These are phyloP conservation scores for Dorcus hopei DNA, from an alignment of 2,888 invertebrate species.

Conservation along the genomic window DNA sequence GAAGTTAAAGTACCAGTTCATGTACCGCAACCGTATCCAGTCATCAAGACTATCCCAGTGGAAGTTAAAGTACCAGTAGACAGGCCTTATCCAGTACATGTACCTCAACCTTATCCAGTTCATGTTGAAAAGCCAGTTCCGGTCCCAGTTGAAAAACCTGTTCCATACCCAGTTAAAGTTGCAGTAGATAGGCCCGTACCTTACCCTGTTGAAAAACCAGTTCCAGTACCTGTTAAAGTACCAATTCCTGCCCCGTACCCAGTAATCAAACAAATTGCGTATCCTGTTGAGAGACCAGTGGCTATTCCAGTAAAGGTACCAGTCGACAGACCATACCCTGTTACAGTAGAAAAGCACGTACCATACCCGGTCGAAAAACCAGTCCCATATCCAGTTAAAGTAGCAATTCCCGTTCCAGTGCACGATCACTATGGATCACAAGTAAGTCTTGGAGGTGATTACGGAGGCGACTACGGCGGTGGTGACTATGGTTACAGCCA, in stretches of 20 bases:
- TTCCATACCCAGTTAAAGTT: constrained; percentile 65
- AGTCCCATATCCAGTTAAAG: constrained; percentile 49
- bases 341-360: constrained; percentile 68
- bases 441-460: background rate
- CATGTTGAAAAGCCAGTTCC: constrained; percentile 67
- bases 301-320: constrained; percentile 51
- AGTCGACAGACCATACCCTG: constrained; percentile 67
- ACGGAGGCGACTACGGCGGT: constrained; percentile 15
- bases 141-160: constrained; percentile 67
- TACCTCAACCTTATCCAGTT: constrained; percentile 64
- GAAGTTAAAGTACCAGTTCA: constrained; percentile 75
- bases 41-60: constrained; percentile 63
- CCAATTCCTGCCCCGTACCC: constrained; percentile 69
- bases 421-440: constrained; percentile 22
- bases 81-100: constrained; percentile 68
- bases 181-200: constrained; percentile 54
- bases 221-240: constrained; percentile 63
- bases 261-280: constrained; percentile 60
- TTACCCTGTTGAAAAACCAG: constrained; percentile 62
- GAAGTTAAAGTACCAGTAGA: constrained; percentile 70
- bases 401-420: constrained; percentile 57
- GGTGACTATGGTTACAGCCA: background rate
- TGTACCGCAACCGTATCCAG: constrained; percentile 73
- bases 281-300: constrained; percentile 61
- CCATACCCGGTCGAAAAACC: constrained; percentile 66